phyloP scores from a whole-genome alignment of 2,113 vertebrate genomes.

The Heterocephalus glaber region DNA sequence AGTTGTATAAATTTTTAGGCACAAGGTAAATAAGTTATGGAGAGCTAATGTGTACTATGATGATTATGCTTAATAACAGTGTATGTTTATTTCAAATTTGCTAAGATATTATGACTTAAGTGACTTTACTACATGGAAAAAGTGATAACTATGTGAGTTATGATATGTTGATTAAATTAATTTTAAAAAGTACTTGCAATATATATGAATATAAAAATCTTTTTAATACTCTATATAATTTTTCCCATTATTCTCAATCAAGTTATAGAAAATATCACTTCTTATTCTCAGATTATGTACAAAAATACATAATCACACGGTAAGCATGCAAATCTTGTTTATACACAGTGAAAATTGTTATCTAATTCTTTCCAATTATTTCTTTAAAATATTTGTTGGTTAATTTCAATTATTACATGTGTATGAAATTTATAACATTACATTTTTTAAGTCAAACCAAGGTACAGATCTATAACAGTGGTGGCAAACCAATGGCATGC shows the following conservation, averaged over 20 bases:
- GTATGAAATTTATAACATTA: neutral
- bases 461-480: neutral
- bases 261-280: neutral
- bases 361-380: neutral
- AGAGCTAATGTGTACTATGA: neutral
- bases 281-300: neutral
- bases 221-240: neutral
- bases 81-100: neutral
- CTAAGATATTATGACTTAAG: neutral
- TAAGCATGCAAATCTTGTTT: neutral
- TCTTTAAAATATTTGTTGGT: neutral
- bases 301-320: neutral
- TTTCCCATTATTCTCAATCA: neutral
- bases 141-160: neutral
- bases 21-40: neutral
- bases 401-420: neutral
- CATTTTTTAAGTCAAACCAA: slow-evolving; percentile 27
- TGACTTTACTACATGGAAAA: neutral
- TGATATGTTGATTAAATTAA: neutral
- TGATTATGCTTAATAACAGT: neutral
- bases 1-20: neutral
- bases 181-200: neutral
- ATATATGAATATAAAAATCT: neutral
- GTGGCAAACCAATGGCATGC: neutral
- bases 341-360: neutral